Conservation (phyloP, 1,140 invertebrate genomes). For the Neodiprion lecontei region DNA sequence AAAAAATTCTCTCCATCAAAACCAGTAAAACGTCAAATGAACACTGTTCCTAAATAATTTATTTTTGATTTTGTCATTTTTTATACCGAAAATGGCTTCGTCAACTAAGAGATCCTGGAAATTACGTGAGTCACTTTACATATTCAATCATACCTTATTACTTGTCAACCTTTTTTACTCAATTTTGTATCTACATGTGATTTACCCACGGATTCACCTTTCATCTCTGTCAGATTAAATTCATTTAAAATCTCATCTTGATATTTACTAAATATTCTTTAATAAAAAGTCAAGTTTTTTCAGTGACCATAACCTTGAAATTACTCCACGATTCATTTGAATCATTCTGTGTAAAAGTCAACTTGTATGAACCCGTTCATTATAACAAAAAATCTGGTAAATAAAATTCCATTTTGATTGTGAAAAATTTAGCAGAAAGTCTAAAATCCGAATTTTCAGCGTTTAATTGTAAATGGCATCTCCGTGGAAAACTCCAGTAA, state of each 20-base stretch:
- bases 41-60: conserved; percentile 60
- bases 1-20: conserved; percentile 44
- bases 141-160: conserved; percentile 9
- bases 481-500: no score
- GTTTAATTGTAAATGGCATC: no score
- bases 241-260: conserved; percentile 5
- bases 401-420: no score
- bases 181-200: neutral
- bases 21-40: conserved; percentile 42
- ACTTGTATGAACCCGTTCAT: no score
- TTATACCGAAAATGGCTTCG: conserved; percentile 63
- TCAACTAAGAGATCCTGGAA: conserved; percentile 68
- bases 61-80: conserved; percentile 41
- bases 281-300: conserved; percentile 13
- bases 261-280: conserved; percentile 10
- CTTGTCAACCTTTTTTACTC: neutral
- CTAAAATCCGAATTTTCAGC: no score
- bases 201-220: neutral
- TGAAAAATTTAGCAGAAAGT: no score
- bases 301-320: no score
- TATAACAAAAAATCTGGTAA: no score
- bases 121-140: conserved; percentile 60
- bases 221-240: neutral
- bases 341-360: no score
- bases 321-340: no score